A percentile compares a stretch with the other conserved stretches of the same genome.
These are phyloP conservation scores for Zoanthus sociatus DNA, from an alignment of 92 coral and sea anemone genomes.

Conservation along the genomic window DNA sequence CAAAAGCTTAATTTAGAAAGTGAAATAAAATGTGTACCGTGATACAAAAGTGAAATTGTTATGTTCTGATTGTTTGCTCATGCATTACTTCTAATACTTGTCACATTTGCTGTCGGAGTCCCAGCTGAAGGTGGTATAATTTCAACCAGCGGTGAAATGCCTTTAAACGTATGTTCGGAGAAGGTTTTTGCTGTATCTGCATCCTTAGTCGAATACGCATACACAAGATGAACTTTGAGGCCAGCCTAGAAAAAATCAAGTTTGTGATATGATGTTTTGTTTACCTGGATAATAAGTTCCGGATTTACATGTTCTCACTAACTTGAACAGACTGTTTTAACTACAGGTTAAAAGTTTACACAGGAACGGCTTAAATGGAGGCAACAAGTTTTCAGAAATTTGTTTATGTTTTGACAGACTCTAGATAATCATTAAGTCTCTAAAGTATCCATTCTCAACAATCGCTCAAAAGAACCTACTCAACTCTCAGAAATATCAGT, in stretches of 20 bases:
- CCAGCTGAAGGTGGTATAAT: not conserved
- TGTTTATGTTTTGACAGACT: no score
- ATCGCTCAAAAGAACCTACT: no score
- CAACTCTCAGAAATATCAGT: no score
- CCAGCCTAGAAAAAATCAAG: constrained; percentile 18
- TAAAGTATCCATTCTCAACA: no score
- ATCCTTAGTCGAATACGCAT: not conserved
- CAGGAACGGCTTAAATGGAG: not conserved
- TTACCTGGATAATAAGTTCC: not conserved
- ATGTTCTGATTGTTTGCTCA: no score
- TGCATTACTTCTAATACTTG: not conserved
- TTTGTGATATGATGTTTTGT: not conserved
- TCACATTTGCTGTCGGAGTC: not conserved
- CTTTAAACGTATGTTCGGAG: not conserved
- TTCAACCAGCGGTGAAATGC: not conserved
- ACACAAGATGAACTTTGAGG: constrained; percentile 13
- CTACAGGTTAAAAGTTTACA: not conserved
- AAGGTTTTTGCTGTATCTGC: not conserved
- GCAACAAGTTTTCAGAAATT: not conserved
- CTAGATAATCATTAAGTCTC: no score
- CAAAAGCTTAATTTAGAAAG: no score
- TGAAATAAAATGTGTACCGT: no score
- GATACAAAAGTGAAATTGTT: no score
- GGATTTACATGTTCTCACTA: not conserved
- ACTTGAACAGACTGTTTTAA: not conserved